phyloP scores from a whole-genome alignment of 2,797 vertebrate genomes.

The Anas acuta region DNA sequence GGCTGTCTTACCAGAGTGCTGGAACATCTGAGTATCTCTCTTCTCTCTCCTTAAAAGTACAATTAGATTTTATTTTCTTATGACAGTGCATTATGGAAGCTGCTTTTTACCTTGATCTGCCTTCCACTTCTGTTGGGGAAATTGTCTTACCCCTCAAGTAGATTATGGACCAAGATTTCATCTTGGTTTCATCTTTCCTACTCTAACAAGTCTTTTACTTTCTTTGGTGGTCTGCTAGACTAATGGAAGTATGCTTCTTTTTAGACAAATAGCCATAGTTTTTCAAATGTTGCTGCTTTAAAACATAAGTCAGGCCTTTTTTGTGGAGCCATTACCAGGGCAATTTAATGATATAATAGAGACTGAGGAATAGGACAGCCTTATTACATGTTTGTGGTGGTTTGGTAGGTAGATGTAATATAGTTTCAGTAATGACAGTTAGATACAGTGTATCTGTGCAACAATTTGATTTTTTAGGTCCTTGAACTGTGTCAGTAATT shows the following conservation, averaged over 20 bases:
- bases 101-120: background rate
- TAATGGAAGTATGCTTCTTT: background rate
- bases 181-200: background rate
- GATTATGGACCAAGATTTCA: background rate
- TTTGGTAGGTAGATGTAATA: background rate
- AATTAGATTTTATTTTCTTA: background rate
- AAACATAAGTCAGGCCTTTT: background rate
- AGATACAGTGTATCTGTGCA: background rate
- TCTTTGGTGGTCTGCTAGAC: background rate
- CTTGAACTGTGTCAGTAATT: background rate
- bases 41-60: background rate
- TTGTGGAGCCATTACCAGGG: background rate
- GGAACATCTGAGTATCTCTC: background rate
- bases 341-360: background rate
- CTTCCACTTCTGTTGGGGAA: background rate
- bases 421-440: background rate
- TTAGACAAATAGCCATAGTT: background rate
- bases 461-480: background rate
- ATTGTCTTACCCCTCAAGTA: background rate
- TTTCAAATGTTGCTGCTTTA: background rate
- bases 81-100: background rate
- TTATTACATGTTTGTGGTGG: background rate
- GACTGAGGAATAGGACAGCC: background rate
- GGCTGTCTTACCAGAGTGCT: background rate
- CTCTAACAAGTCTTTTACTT: background rate